phyloP scores from a whole-genome alignment of 1,140 invertebrate genomes.

The Drosophila simulans region DNA sequence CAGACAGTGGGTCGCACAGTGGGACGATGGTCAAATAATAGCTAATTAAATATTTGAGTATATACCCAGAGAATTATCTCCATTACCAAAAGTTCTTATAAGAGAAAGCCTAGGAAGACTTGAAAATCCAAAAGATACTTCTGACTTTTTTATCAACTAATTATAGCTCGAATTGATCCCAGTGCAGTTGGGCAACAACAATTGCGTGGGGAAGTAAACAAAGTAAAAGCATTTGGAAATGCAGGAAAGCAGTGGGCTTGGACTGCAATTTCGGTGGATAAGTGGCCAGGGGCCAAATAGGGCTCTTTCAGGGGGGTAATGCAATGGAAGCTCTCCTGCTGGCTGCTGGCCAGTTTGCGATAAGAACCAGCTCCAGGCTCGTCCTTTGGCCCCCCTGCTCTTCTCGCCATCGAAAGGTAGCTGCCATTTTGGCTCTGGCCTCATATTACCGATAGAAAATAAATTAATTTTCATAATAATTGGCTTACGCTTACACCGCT shows the following conservation, averaged over 20 bases:
- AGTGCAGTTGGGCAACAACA: conserved; percentile 17
- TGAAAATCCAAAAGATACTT: too few relatives aligned
- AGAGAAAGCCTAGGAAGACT: not conserved
- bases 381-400: not conserved
- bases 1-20: conserved; percentile 45
- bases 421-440: conserved; percentile 7
- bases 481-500: conserved; percentile 21
- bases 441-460: conserved; percentile 72
- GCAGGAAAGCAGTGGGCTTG: conserved; percentile 30
- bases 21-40: not conserved
- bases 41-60: not conserved
- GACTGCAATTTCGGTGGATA: conserved; percentile 43
- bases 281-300: conserved; percentile 4
- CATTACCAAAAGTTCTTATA: not conserved
- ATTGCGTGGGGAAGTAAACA: conserved; percentile 40
- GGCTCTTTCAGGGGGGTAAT: not conserved
- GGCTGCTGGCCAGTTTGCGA: conserved; percentile 54
- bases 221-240: conserved; percentile 60
- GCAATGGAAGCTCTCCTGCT: not conserved
- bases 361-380: conserved; percentile 41
- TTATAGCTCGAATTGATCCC: not conserved
- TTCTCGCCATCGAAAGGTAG: conserved; percentile 11
- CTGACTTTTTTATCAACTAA: not conserved
- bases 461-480: conserved; percentile 83
- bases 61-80: not conserved